These are phyloP conservation scores for Aleiodes testaceus DNA, from an alignment of 2,888 invertebrate genomes.

Conservation along the genomic window DNA sequence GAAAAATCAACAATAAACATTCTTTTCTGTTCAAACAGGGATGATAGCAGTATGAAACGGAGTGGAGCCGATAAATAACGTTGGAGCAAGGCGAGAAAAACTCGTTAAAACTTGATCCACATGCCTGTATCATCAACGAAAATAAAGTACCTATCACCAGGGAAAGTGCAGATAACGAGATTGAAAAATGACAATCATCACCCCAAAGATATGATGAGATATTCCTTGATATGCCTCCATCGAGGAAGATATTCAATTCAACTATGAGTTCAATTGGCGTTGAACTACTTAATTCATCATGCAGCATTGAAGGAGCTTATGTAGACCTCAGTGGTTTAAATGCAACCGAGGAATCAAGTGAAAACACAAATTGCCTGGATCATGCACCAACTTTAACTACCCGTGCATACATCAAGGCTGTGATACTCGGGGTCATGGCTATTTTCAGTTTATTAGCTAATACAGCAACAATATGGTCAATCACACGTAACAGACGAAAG, in stretches of 20 bases:
- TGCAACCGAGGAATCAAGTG: slow-evolving; percentile 36
- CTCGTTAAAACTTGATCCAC: background rate
- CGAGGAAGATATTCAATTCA: background rate
- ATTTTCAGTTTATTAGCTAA: slow-evolving; percentile 84
- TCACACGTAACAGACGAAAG: slow-evolving; percentile 78
- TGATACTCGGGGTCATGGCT: slow-evolving; percentile 82
- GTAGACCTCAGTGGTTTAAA: background rate
- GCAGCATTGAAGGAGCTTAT: background rate
- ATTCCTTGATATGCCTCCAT: background rate
- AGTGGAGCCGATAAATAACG: background rate
- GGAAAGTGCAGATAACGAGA: background rate
- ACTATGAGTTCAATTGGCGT: slow-evolving; percentile 1
- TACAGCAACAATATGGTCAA: slow-evolving; percentile 84
- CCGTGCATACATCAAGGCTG: slow-evolving; percentile 79
- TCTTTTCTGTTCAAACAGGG: slow-evolving; percentile 12
- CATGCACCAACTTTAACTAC: slow-evolving; percentile 82
- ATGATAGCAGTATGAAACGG: background rate
- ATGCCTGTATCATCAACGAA: background rate
- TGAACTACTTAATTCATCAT: slow-evolving; percentile 2
- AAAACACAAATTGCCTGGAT: slow-evolving; percentile 73
- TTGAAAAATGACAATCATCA: background rate
- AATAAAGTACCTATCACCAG: background rate
- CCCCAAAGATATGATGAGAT: background rate
- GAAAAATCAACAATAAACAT: slow-evolving; percentile 16
- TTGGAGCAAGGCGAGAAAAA: background rate